Conservation (phyloP, 2,888 invertebrate genomes). For the Napeogenes inachia region DNA sequence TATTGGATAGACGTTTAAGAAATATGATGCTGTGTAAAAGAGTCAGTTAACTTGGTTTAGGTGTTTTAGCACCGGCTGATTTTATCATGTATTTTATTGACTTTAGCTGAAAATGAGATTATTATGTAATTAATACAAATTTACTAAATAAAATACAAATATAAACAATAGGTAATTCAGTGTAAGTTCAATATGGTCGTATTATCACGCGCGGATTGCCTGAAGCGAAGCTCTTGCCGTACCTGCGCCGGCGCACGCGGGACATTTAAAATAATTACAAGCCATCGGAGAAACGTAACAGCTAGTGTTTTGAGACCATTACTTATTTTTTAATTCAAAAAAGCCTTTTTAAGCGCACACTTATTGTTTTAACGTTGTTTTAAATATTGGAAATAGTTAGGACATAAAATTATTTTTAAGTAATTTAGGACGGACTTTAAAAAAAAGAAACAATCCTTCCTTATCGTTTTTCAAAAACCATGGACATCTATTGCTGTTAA, state of each 20-base stretch:
- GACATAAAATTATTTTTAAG: constrained; percentile 48
- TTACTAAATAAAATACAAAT: not conserved
- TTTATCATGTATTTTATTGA: too few species aligned
- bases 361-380: constrained; percentile 62
- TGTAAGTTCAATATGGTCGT: constrained; percentile 67
- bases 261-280: constrained; percentile 79
- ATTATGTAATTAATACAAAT: too few species aligned
- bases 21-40: too few species aligned
- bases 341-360: constrained; percentile 58
- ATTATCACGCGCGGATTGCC: constrained; percentile 64
- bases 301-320: constrained; percentile 76
- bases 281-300: constrained; percentile 73
- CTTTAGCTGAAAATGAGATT: too few species aligned
- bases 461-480: too few species aligned
- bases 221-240: constrained; percentile 45
- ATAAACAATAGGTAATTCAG: constrained; percentile 27
- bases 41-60: too few species aligned
- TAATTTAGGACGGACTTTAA: too few species aligned
- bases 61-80: too few species aligned
- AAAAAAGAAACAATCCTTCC: too few species aligned
- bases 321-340: constrained; percentile 76
- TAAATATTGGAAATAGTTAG: too few species aligned
- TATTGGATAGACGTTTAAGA: too few species aligned
- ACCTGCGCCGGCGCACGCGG: constrained; percentile 51
- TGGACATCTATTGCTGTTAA: too few species aligned